Evolutionary conservation across 2,888 invertebrate genomes (phyloP), one percentile per base, ranked within the genome.

Genomic region (Laspeyria flexula): DNA sequence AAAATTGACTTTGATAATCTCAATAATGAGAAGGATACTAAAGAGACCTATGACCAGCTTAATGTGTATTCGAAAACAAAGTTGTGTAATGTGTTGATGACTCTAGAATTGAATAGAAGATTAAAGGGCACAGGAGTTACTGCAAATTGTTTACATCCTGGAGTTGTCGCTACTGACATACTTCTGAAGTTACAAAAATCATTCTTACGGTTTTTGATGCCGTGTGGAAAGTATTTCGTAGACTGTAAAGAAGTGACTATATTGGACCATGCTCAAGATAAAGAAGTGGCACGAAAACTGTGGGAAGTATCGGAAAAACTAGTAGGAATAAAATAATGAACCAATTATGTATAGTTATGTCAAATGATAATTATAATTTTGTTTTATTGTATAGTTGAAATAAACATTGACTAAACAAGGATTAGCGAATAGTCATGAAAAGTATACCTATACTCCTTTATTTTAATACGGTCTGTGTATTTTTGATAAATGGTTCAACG

Each of bases 121-220:
- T 81, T 97, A 41, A 93, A 95, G 74, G 95, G 94, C 1, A 94
- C 95, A 1, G 94, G 94, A 13, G 95, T 97, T 0, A 96, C 96
- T 0, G 95, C 94, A 0, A 97, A 97, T 77, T 95, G 95, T 69
- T 86, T 97, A 43, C 97, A 97, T 87, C 97, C 97, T 0, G 97
- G 97, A 21, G 44, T 56, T 9, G 65, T 97, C 30, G 93, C 94
- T 66, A 95, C 96, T 0, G 65, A 77, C 6, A 71, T 96, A 31
- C 94, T 96, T 93, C 87, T 94, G 41, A 94, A 93, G 10, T 33
- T 70, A 11, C 59, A 76, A 42, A 29, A 47, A 1, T 37, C 48
- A 1, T 62, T 73, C 27, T 15, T 69, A 0, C 72, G 58, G 54
- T 47, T 81, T 59, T 43, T 94, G 92, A 71, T 90, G 86, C 46